Evolutionary conservation across 2,888 invertebrate species (phyloP).

Genomic region (Diaprepes abbreviatus): DNA sequence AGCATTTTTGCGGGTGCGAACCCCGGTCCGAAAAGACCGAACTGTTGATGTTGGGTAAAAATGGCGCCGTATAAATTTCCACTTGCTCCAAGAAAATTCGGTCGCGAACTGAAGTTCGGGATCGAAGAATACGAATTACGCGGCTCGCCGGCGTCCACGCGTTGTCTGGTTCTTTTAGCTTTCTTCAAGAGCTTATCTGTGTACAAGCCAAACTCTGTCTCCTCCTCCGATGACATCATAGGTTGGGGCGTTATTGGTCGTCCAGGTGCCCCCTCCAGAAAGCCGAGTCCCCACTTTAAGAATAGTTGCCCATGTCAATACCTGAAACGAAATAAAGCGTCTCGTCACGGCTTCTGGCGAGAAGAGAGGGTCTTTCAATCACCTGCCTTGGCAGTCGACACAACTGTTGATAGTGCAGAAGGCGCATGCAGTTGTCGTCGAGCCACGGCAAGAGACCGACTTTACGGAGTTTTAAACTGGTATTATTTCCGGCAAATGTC

Average conservation of each 20-base stretch:
- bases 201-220: constrained; percentile 94
- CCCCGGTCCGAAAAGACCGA: constrained; percentile 86
- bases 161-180: constrained; percentile 94
- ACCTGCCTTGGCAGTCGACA: constrained; percentile 54
- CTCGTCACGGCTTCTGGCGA: constrained; percentile 56
- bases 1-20: constrained; percentile 93
- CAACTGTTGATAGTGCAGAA: constrained; percentile 54
- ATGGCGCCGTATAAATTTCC: constrained; percentile 84
- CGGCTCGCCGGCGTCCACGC: constrained; percentile 96
- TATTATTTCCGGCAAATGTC: not conserved
- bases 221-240: constrained; percentile 98
- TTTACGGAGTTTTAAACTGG: not conserved
- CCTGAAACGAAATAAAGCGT: constrained; percentile 60
- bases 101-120: constrained; percentile 82
- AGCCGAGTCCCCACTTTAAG: constrained; percentile 70
- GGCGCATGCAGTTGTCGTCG: constrained; percentile 33
- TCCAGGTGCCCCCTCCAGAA: constrained; percentile 71
- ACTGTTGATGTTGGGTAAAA: constrained; percentile 84
- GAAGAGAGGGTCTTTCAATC: constrained; percentile 53
- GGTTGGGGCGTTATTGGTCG: constrained; percentile 87
- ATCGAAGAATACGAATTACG: constrained; percentile 92
- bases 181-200: constrained; percentile 93
- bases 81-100: constrained; percentile 85
- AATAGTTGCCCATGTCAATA: constrained; percentile 70
- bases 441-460: constrained; percentile 13